A percentile compares a stretch with the other conserved stretches of the same genome.
These are phyloP conservation scores for Thermophis baileyi DNA, from an alignment of 2,113 vertebrate genomes.

Conservation along the genomic window DNA sequence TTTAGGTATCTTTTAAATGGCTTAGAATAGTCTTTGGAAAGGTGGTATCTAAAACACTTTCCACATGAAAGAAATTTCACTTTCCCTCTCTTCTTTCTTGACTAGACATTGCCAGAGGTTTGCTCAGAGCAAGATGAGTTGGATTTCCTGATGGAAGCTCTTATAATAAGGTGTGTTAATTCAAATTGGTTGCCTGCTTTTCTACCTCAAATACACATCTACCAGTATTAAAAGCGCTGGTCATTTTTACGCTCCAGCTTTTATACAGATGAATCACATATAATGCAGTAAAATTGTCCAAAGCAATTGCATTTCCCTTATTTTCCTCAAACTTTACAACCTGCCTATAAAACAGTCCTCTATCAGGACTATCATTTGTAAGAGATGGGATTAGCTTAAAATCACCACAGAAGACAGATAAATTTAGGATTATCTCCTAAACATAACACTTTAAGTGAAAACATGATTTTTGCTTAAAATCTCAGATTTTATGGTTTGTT, in stretches of 20 bases:
- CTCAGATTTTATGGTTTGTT: background rate
- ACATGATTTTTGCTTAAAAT: no score
- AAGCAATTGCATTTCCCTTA: background rate
- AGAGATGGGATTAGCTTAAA: background rate
- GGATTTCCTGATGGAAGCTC: slow-evolving; percentile 98
- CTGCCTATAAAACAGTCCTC: background rate
- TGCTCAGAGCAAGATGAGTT: slow-evolving; percentile 97
- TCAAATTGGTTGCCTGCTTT: background rate
- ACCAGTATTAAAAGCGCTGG: background rate
- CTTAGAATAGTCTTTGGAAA: slow-evolving; percentile 7
- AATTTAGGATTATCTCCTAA: no score
- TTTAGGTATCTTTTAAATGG: background rate
- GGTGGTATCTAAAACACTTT: background rate
- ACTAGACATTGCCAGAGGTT: slow-evolving; percentile 93
- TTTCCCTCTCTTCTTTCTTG: slow-evolving; percentile 30
- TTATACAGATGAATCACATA: background rate
- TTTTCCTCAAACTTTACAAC: background rate
- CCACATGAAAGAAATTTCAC: slow-evolving; percentile 6
- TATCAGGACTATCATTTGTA: background rate
- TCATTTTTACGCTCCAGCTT: background rate
- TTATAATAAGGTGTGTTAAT: slow-evolving; percentile 90
- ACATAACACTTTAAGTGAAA: no score
- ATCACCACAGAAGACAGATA: no score
- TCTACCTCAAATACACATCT: background rate
- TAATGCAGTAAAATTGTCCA: background rate